Evolutionary conservation across 2,113 vertebrate genomes (phyloP).

Genomic region (Scatophagus argus): DNA sequence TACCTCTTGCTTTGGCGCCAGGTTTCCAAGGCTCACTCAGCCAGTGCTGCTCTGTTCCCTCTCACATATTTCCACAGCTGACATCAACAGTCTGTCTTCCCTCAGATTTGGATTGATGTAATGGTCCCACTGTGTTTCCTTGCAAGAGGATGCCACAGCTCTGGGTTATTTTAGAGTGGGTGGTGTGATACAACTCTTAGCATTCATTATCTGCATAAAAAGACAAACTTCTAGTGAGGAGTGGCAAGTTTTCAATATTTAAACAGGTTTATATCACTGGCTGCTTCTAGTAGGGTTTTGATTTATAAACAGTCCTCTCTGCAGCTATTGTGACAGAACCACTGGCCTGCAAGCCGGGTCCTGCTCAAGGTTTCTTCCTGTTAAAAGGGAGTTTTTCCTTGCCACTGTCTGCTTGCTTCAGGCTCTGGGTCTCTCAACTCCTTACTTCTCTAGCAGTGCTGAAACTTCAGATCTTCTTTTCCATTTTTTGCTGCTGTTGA

Average conservation of each 20-base stretch:
- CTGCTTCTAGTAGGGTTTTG: neutral
- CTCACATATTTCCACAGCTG: constrained; percentile 47
- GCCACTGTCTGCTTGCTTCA: no score
- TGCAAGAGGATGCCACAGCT: neutral
- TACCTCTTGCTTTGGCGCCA: neutral
- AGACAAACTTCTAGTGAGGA: neutral
- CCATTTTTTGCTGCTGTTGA: neutral
- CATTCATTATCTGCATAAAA: constrained; percentile 20
- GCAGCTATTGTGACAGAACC: neutral
- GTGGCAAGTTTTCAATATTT: neutral
- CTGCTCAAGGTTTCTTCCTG: no score
- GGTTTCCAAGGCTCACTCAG: constrained; percentile 8
- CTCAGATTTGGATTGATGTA: constrained; percentile 30
- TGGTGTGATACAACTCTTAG: constrained; percentile 21
- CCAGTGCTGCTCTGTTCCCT: constrained; percentile 34
- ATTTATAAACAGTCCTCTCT: neutral
- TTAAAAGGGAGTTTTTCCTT: no score
- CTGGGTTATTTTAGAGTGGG: constrained; percentile 27
- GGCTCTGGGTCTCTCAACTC: neutral
- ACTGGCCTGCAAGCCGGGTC: no score
- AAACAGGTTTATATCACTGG: neutral
- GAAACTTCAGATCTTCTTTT: constrained; percentile 8
- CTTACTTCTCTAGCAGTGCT: neutral
- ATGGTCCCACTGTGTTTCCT: constrained; percentile 15
- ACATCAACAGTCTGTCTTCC: constrained; percentile 24